Evolutionary conservation across 2,888 invertebrate species (phyloP).

Genomic region (Sympetrum striolatum): DNA sequence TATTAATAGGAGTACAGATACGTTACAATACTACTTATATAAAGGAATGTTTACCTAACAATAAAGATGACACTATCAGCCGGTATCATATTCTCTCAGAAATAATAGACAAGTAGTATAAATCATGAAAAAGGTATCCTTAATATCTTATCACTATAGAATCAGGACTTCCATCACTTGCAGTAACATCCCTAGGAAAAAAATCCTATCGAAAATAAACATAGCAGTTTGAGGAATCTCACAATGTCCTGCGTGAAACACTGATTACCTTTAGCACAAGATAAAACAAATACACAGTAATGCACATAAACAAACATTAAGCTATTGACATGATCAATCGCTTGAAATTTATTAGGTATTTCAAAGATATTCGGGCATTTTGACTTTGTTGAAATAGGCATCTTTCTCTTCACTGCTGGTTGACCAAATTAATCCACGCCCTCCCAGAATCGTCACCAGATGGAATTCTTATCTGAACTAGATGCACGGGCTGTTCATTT

Average conservation of each 20-base stretch:
- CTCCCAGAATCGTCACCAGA: conserved; percentile 51
- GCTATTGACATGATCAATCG: too few relatives aligned
- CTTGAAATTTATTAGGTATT: too few relatives aligned
- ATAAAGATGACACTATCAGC: not conserved
- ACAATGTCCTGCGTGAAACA: not conserved
- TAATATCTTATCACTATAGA: not conserved
- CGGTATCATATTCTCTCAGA: not conserved
- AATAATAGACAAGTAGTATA: not conserved
- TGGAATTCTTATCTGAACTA: conserved; percentile 55
- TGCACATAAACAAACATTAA: too few relatives aligned
- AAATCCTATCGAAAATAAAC: not conserved
- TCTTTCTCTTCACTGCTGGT: conserved; percentile 42
- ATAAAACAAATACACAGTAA: too few relatives aligned
- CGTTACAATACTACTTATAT: too few relatives aligned
- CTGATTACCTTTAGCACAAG: too few relatives aligned
- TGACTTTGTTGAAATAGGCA: too few relatives aligned
- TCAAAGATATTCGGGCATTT: too few relatives aligned
- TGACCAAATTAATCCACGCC: conserved; percentile 52
- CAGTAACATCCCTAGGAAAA: not conserved
- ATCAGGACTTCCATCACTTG: not conserved
- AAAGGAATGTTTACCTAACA: not conserved
- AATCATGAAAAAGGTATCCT: not conserved
- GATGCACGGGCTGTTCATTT: conserved; percentile 51
- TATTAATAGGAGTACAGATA: too few relatives aligned
- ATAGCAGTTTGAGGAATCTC: not conserved